A percentile compares a stretch with the other conserved stretches of the same genome.
phyloP scores from a whole-genome alignment of 2,113 vertebrate species.

The rabbit (Oryctolagus cuniculus) region mOryCun1.1 NC_091435.1:38048501-38049000 shows the following conservation, averaged over 20 bases:
- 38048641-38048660: not conserved
- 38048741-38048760: not conserved
- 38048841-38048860: not conserved
- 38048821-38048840: not conserved
- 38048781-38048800: not conserved
- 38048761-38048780: not conserved
- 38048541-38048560: not conserved
- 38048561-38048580: not conserved
- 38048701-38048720: not conserved
- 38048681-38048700: not conserved
- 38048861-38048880: not conserved
- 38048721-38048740: not conserved
- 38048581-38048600: not conserved
- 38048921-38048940: not conserved
- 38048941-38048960: not conserved
- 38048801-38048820: not conserved
- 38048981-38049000: not conserved
- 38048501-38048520: too few relatives aligned
- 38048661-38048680: not conserved
- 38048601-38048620: not conserved
- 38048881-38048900: not conserved
- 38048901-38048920: not conserved
- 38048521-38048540: too few relatives aligned
- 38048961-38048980: not conserved
- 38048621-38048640: not conserved